These are phyloP conservation scores for Coracopsis vasa DNA, from an alignment of 2,113 vertebrate genomes.

Conservation along the genomic window DNA sequence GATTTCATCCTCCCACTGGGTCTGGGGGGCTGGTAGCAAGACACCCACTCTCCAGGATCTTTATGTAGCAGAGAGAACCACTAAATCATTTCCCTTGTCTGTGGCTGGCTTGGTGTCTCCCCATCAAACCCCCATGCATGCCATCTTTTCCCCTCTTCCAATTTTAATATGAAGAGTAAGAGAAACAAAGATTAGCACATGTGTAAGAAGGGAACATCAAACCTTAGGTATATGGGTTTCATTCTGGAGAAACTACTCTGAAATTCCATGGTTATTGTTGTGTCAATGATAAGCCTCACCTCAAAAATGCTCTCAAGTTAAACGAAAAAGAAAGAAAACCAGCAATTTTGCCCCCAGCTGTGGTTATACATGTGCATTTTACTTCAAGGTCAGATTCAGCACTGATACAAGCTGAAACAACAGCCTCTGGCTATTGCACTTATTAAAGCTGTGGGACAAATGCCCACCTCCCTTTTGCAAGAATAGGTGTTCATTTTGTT, in stretches of 20 bases:
- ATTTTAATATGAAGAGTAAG: not conserved
- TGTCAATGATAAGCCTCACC: not conserved
- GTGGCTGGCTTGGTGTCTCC: not conserved
- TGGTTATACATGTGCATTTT: not conserved
- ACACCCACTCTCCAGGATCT: not conserved
- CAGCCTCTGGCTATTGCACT: not conserved
- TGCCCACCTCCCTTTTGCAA: not conserved
- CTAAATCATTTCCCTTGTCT: not conserved
- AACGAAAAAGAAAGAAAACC: not conserved
- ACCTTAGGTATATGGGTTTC: not conserved
- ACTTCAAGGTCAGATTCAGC: not conserved
- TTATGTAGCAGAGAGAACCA: not conserved
- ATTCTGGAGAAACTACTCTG: not conserved
- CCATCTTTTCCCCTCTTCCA: not conserved
- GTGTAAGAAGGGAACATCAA: not conserved
- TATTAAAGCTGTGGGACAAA: not conserved
- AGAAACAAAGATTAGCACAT: not conserved
- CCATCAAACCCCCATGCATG: not conserved
- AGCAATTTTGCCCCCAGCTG: not conserved
- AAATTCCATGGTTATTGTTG: not conserved
- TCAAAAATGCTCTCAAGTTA: slow-evolving; percentile 12
- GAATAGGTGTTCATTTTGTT: not conserved
- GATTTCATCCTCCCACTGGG: not conserved
- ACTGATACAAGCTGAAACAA: not conserved
- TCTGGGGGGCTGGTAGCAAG: not conserved